Conservation (phyloP, 1,140 invertebrate species). For the Magallana angulata region DNA sequence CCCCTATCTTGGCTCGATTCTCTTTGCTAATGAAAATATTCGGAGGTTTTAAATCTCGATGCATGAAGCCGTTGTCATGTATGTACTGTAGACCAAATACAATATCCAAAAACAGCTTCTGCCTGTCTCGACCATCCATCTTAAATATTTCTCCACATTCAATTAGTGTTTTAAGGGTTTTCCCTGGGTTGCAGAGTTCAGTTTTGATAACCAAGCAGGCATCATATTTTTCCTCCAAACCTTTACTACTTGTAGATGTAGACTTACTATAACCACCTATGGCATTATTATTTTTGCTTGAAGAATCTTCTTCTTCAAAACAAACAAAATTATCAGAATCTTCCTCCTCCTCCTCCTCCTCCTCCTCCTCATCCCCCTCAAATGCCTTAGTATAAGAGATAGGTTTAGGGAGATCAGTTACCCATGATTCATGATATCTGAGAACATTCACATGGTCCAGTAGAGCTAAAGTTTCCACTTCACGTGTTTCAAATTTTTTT, state of each 20-base stretch:
- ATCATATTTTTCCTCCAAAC: not conserved
- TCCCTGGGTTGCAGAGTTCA: not conserved
- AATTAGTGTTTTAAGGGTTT: not conserved
- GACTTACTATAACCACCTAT: not conserved
- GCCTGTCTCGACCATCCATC: not conserved
- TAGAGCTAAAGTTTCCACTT: not conserved
- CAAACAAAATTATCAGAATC: not conserved
- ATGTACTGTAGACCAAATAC: conserved; percentile 8
- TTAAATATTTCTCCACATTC: conserved; percentile 1
- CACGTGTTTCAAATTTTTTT: not conserved
- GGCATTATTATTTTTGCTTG: not conserved
- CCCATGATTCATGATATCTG: not conserved
- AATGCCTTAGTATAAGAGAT: not conserved
- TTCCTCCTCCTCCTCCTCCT: not conserved
- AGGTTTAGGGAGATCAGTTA: not conserved
- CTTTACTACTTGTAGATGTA: not conserved
- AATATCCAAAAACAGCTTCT: not conserved
- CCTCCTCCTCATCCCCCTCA: not conserved
- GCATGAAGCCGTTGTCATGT: not conserved
- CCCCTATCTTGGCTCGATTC: not conserved
- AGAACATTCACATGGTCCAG: conserved; percentile 11
- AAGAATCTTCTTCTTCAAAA: not conserved
- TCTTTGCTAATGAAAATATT: conserved; percentile 4
- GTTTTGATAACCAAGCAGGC: conserved; percentile 5
- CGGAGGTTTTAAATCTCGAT: not conserved